Evolutionary conservation across 2,797 vertebrate species (phyloP).

Genomic region (Lithobates pipiens): DNA sequence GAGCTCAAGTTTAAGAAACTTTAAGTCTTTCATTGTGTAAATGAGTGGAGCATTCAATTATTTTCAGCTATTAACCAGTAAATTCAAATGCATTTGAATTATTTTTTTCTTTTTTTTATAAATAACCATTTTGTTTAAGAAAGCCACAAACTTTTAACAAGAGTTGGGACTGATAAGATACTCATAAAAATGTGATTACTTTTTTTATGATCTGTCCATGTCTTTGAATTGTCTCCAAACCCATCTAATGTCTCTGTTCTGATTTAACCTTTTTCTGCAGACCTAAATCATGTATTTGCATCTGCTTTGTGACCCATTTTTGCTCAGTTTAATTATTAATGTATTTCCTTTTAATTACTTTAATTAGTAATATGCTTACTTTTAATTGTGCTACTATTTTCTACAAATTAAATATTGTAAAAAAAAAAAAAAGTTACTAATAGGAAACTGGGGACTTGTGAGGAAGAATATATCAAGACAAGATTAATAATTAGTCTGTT

Average conservation of each 20-base stretch:
- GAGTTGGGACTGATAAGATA: neutral
- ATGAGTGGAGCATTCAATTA: too few species aligned
- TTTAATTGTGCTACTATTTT: constrained; percentile 12
- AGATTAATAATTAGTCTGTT: neutral
- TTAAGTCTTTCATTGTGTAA: too few species aligned
- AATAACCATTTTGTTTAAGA: neutral
- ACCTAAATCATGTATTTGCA: neutral
- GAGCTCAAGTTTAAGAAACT: too few species aligned
- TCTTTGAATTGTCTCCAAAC: neutral
- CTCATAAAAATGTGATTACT: neutral
- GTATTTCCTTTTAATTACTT: constrained; percentile 8
- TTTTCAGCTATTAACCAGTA: too few species aligned
- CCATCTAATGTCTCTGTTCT: neutral
- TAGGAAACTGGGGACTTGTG: neutral
- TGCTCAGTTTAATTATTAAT: constrained; percentile 13
- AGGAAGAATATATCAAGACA: neutral
- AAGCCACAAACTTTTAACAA: neutral
- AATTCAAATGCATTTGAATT: too few species aligned
- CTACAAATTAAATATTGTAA: constrained; percentile 16
- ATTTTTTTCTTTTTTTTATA: neutral
- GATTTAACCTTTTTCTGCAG: neutral
- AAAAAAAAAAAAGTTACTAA: neutral
- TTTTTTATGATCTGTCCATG: neutral
- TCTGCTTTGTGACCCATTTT: neutral
- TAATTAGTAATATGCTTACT: constrained; percentile 9